phyloP scores from a whole-genome alignment of 2,113 vertebrate genomes.

The pig (Sus scrofa) region T2T-Sscrofa CM000821.6:9501-10000 shows the following conservation, averaged over 20 bases:
- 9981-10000: neutral
- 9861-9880: neutral
- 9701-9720: too few relatives aligned
- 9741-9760: neutral
- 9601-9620: neutral
- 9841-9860: neutral
- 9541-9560: neutral
- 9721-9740: neutral
- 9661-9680: accelerated
- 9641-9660: neutral
- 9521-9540: neutral
- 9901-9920: neutral
- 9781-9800: neutral
- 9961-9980: neutral
- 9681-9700: neutral
- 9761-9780: neutral
- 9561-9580: neutral
- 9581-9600: neutral
- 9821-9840: neutral
- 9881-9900: neutral
- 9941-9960: neutral
- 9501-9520: neutral
- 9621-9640: neutral
- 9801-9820: neutral
- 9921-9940: neutral